These are phyloP conservation scores for Sus cebifrons DNA, from an alignment of 2,797 vertebrate species.

Conservation along the genomic window DNA sequence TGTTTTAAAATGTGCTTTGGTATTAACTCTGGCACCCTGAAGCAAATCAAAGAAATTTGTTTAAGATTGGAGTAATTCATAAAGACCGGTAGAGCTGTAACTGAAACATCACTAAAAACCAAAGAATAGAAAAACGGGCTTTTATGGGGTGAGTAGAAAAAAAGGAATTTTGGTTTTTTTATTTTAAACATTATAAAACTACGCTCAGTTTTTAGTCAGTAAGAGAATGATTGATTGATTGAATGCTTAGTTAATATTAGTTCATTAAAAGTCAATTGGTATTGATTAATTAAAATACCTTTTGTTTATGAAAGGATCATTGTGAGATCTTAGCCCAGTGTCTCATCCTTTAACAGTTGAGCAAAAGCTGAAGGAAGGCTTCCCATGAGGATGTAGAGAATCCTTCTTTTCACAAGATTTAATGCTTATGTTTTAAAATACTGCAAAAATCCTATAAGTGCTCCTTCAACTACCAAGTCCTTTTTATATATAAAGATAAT, in stretches of 20 bases:
- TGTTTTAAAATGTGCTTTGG: slow-evolving; percentile 37
- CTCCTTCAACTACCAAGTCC: neutral
- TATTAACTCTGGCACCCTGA: neutral
- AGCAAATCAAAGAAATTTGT: neutral
- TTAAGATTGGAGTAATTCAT: neutral
- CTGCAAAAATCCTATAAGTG: neutral
- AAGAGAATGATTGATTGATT: slow-evolving; percentile 16
- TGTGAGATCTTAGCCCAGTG: neutral
- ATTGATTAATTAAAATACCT: neutral
- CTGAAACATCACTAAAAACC: neutral
- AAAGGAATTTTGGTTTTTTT: slow-evolving; percentile 21
- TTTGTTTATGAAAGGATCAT: neutral
- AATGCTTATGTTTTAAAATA: neutral
- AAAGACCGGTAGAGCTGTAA: neutral
- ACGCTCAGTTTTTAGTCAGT: slow-evolving; percentile 10
- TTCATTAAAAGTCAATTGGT: too few relatives aligned
- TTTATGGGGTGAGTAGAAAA: neutral
- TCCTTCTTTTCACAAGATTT: neutral
- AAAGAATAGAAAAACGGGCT: neutral
- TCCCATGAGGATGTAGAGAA: neutral
- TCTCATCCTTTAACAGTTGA: slow-evolving; percentile 13
- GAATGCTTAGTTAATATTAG: slow-evolving; percentile 43
- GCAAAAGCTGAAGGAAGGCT: neutral
- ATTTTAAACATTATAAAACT: neutral
- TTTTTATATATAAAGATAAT: neutral